These are phyloP conservation scores for Callinectes sapidus DNA, from an alignment of 2,888 invertebrate species.

Conservation along the genomic window DNA sequence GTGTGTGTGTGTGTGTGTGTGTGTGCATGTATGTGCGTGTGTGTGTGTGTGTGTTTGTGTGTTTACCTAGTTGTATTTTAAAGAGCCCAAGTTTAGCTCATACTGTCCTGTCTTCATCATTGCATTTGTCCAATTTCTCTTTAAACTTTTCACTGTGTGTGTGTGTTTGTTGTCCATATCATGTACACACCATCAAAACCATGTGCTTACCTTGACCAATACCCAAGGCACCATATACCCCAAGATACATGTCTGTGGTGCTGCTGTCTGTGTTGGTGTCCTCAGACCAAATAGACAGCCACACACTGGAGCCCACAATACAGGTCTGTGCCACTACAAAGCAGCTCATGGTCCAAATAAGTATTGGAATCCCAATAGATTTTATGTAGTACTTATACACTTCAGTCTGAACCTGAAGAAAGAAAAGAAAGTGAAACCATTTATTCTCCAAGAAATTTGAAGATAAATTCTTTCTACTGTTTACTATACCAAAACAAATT, in stretches of 20 bases:
- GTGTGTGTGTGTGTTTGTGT: no score
- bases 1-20: no score
- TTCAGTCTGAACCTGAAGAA: slow-evolving; percentile 85
- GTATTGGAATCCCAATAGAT: slow-evolving; percentile 87
- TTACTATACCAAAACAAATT: not conserved
- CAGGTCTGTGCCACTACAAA: slow-evolving; percentile 85
- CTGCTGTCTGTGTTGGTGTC: slow-evolving; percentile 78
- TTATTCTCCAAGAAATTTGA: not conserved
- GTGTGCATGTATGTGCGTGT: no score
- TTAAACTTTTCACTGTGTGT: no score
- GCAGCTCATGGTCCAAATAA: slow-evolving; percentile 85
- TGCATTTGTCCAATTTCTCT: no score
- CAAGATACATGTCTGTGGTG: slow-evolving; percentile 86
- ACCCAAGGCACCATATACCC: slow-evolving; percentile 91
- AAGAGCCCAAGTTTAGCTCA: no score
- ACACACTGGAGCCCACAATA: slow-evolving; percentile 90
- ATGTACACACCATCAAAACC: not conserved
- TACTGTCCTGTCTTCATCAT: no score
- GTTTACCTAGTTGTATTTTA: no score
- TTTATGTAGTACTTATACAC: slow-evolving; percentile 93
- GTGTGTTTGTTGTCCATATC: not conserved
- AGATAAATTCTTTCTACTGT: not conserved
- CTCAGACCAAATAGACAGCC: slow-evolving; percentile 90
- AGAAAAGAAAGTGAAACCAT: slow-evolving; percentile 18
- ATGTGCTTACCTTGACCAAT: slow-evolving; percentile 88